These are phyloP conservation scores for Pyralis farinalis DNA, from an alignment of 2,888 invertebrate species.

Conservation along the genomic window DNA sequence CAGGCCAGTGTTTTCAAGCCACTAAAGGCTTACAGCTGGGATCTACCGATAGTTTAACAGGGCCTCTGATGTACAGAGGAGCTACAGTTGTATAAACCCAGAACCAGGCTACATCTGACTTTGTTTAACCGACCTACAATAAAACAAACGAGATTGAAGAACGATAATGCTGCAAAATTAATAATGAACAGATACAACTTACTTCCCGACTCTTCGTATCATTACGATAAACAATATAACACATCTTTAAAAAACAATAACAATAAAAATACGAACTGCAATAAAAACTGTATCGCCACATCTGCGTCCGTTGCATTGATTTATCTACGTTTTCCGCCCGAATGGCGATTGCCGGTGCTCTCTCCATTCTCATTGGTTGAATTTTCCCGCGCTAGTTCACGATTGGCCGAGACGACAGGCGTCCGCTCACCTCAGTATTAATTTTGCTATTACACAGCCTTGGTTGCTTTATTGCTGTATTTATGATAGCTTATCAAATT, in stretches of 20 bases:
- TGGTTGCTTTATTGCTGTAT: slow-evolving; percentile 1
- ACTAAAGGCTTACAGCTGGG: too few relatives aligned
- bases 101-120: too few relatives aligned
- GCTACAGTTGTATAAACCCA: too few relatives aligned
- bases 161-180: too few relatives aligned
- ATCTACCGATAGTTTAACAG: too few relatives aligned
- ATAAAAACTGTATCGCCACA: slow-evolving; percentile 19
- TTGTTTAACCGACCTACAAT: too few relatives aligned
- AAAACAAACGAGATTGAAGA: too few relatives aligned
- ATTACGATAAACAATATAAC: not conserved
- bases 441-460: slow-evolving; percentile 23
- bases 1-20: too few relatives aligned
- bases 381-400: slow-evolving; percentile 11
- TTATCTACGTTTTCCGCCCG: slow-evolving; percentile 29
- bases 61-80: too few relatives aligned
- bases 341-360: slow-evolving; percentile 15
- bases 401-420: slow-evolving; percentile 29
- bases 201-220: not conserved
- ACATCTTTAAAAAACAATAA: not conserved
- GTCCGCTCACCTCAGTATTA: slow-evolving; percentile 22
- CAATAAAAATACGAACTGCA: slow-evolving; percentile 13
- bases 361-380: slow-evolving; percentile 24
- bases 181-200: not conserved
- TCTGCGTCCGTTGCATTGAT: slow-evolving; percentile 33
- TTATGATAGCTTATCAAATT: slow-evolving; percentile 12